These are phyloP conservation scores for Lucilia sericata DNA, from an alignment of 1,140 invertebrate genomes.

Conservation along the genomic window DNA sequence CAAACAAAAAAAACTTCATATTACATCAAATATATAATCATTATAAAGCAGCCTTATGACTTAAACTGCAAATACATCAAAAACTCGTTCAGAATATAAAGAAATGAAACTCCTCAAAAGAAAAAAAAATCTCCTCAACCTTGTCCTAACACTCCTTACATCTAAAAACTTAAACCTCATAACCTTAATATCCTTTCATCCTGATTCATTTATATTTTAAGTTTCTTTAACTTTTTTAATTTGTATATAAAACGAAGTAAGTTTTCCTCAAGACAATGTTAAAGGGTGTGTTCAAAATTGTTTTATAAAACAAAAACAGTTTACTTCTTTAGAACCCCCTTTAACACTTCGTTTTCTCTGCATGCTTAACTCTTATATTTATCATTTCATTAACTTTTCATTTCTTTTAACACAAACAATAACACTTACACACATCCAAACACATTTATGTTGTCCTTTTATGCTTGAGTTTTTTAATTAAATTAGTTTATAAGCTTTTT, in stretches of 20 bases:
- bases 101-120: constrained; percentile 23
- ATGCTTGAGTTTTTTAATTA: constrained; percentile 53
- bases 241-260: constrained; percentile 40
- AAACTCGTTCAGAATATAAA: neutral
- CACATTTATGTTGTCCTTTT: constrained; percentile 60
- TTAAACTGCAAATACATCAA: neutral
- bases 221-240: constrained; percentile 6
- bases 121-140: neutral
- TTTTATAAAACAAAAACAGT: neutral
- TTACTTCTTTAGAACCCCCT: neutral
- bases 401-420: neutral
- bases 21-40: neutral
- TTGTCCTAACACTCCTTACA: constrained; percentile 5
- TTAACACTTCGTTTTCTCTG: constrained; percentile 28
- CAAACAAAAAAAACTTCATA: neutral
- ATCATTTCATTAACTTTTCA: constrained; percentile 28
- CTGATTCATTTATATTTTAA: constrained; percentile 30
- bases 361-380: neutral
- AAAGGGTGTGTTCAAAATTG: constrained; percentile 1
- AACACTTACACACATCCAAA: constrained; percentile 24
- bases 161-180: neutral
- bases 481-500: constrained; percentile 46
- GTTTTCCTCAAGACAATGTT: neutral
- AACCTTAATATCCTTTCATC: neutral
- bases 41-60: constrained; percentile 17